phyloP scores from a whole-genome alignment of 1,140 invertebrate species.

The Bombus terrestris region DNA sequence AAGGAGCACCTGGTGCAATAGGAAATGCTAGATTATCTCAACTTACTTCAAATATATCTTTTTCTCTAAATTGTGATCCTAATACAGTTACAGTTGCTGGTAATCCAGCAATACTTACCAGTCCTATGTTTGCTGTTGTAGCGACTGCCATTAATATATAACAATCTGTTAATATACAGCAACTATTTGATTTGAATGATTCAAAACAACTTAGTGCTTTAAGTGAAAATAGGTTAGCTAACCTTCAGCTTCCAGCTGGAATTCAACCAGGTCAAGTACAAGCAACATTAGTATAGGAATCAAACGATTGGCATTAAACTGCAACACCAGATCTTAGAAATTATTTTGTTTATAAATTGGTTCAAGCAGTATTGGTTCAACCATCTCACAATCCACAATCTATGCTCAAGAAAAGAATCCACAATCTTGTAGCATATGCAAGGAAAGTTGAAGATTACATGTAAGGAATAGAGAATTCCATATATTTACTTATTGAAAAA shows the following conservation, averaged over 20 bases:
- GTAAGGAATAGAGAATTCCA: conserved; percentile 98
- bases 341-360: conserved; percentile 99
- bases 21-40: conserved; percentile 80
- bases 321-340: conserved; percentile 98
- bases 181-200: conserved; percentile 80
- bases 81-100: conserved; percentile 74
- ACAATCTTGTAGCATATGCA: conserved; percentile 98
- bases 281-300: conserved; percentile 90
- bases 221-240: conserved; percentile 77
- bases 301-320: conserved; percentile 98
- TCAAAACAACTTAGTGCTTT: conserved; percentile 72
- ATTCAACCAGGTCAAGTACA: conserved; percentile 87
- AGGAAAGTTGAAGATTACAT: conserved; percentile 99
- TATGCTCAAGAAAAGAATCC: conserved; percentile 97
- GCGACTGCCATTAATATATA: conserved; percentile 78
- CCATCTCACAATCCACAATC: conserved; percentile 92
- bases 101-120: conserved; percentile 73
- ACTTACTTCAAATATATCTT: conserved; percentile 84
- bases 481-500: conserved; percentile 98
- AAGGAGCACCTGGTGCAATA: conserved; percentile 80
- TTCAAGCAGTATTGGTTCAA: conserved; percentile 99
- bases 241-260: conserved; percentile 85
- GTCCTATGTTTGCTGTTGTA: conserved; percentile 76
- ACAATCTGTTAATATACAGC: conserved; percentile 79
- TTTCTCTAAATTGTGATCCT: conserved; percentile 84